Evolutionary conservation across 2,113 vertebrate species (phyloP).

Genomic region (Boleophthalmus pectinirostris): DNA sequence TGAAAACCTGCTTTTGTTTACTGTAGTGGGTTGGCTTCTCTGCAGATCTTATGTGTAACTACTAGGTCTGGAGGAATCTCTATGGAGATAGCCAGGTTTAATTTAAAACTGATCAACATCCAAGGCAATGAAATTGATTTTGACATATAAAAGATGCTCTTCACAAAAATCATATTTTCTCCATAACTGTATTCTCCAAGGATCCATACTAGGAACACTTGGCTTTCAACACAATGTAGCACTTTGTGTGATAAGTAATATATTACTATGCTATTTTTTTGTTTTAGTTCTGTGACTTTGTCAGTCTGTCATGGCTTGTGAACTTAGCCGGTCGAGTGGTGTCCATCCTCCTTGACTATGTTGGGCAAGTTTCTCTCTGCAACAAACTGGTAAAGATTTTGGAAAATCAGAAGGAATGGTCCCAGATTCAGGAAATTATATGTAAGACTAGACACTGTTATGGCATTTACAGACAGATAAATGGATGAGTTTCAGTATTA

Average conservation of each 20-base stretch:
- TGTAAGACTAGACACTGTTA: conserved; percentile 61
- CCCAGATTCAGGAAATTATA: conserved; percentile 77
- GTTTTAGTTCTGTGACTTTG: conserved; percentile 87
- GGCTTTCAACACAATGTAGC: background rate
- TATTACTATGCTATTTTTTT: background rate
- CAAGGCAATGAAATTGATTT: too few relatives aligned
- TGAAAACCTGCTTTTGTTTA: too few relatives aligned
- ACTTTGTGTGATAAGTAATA: background rate
- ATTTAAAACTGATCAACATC: too few relatives aligned
- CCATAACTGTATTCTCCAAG: background rate
- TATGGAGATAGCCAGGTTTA: too few relatives aligned
- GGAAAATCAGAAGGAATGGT: conserved; percentile 82
- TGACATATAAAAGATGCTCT: background rate
- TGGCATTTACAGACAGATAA: background rate
- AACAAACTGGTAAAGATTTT: conserved; percentile 78
- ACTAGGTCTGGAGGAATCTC: too few relatives aligned
- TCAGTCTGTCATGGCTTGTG: conserved; percentile 82
- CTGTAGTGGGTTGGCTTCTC: too few relatives aligned
- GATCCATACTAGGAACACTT: background rate
- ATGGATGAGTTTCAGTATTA: background rate
- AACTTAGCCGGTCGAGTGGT: conserved; percentile 78
- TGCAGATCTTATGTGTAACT: too few relatives aligned
- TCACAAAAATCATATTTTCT: background rate
- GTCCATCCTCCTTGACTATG: conserved; percentile 83
- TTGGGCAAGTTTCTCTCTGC: conserved; percentile 82